Base-by-base conservation (phyloP, 1,140 invertebrate species). In the Drosophila kurseongensis region DNA sequence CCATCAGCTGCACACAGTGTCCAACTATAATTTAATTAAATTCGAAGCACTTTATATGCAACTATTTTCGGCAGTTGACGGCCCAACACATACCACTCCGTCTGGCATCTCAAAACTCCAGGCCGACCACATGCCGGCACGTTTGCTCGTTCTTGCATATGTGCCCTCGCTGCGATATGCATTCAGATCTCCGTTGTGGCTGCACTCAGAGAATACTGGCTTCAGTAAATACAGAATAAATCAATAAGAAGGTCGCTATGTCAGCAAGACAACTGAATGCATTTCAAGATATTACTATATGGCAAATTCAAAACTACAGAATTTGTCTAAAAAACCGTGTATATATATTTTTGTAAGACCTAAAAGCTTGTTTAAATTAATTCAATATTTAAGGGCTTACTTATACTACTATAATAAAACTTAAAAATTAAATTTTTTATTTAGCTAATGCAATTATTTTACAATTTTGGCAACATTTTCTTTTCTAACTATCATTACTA, bases 21-120 rank as follows among this genome's bases (percentile, higher is more conserved):
- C 62, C 73, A 76, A 88, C 88, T 76, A 83, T 79, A 86, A 79
- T 83, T 88, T 88, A 86, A 86, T 86, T 86, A 88, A 88, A 88
- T 77, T 79, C 51, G 45, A 66, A 82, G 77, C 66, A 72, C 66
- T 75, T 76, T 78, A 75, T 61, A 66, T 67, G 58, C 60, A 52
- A 52, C 69, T 51, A 63, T 62, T 72, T 71, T 71, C 57, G 51
- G 68, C 75, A 66, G 52, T 61, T 47, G 29, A 54, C 63, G 55
- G 59, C 16, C 55, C 60, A 51, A 76, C 55, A 71, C 56, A 72
- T 59, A 18, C 47, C 48, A 55, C 35, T 4, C 41, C 45, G 62
- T 40, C 61, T 51, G 63, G 74, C 73, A 77, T 69, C 63, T 60
- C 29, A 77, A 45, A 77, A 58, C 66, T 72, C 54, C 27, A 52